Evolutionary conservation across 2,113 vertebrate genomes (phyloP).

Genomic region (Callipepla squamata): DNA sequence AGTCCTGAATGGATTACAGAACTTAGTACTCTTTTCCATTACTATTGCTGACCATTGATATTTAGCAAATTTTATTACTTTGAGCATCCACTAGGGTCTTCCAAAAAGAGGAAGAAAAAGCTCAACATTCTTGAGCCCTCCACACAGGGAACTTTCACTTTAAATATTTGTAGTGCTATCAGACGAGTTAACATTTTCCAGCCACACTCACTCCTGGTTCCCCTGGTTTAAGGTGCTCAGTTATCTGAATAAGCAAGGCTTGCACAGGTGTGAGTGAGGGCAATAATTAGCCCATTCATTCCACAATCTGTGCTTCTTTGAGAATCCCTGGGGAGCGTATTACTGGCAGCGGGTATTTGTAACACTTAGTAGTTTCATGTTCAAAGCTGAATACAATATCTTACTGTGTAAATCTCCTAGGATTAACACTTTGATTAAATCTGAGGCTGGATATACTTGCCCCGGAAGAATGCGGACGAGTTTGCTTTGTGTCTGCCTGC

Average conservation of each 20-base stretch:
- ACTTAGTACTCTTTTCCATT: not conserved
- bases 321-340: slow-evolving; percentile 55
- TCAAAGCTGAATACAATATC: slow-evolving; percentile 70
- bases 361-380: slow-evolving; percentile 57
- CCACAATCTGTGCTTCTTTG: slow-evolving; percentile 17
- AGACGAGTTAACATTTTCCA: slow-evolving; percentile 35
- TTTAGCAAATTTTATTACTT: not conserved
- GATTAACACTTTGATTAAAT: slow-evolving; percentile 73
- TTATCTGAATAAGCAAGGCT: slow-evolving; percentile 46
- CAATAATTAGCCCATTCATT: slow-evolving; percentile 65
- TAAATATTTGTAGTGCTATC: slow-evolving; percentile 42
- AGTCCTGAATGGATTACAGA: not conserved
- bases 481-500: slow-evolving; percentile 35
- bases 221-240: slow-evolving; percentile 31
- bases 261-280: slow-evolving; percentile 29
- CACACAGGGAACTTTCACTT: not conserved
- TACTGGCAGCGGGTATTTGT: slow-evolving; percentile 46
- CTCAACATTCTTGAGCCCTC: not conserved
- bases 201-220: slow-evolving; percentile 1
- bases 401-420: slow-evolving; percentile 68
- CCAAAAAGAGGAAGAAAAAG: not conserved
- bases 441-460: slow-evolving; percentile 36
- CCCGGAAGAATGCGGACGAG: slow-evolving; percentile 22
- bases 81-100: not conserved
- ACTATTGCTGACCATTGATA: fast-evolving